phyloP scores from a whole-genome alignment of 2,797 vertebrate species.

The Siniperca undulata region DNA sequence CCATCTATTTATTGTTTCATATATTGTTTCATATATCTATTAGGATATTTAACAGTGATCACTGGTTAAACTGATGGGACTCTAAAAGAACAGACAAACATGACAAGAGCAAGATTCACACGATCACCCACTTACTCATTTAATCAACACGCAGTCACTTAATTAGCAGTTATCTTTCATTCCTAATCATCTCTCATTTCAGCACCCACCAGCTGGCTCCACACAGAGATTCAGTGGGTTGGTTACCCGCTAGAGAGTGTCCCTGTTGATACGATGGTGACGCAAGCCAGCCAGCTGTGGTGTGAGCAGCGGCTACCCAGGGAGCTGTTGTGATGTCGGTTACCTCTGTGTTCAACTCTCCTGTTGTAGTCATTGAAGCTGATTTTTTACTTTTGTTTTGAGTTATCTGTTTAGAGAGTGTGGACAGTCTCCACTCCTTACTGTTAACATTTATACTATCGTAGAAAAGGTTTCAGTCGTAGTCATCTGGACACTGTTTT shows the following conservation, averaged over 20 bases:
- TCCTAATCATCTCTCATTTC: conserved; percentile 65
- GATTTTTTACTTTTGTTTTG: not conserved
- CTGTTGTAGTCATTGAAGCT: not conserved
- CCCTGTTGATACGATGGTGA: conserved; percentile 53
- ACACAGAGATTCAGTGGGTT: conserved; percentile 31
- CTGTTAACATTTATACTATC: not conserved
- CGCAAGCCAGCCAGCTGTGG: conserved; percentile 66
- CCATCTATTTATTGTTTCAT: not conserved
- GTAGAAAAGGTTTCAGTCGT: too few relatives aligned
- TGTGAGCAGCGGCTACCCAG: conserved; percentile 52
- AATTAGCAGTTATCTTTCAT: conserved; percentile 66
- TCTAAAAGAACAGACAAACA: conserved; percentile 30
- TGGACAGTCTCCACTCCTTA: not conserved
- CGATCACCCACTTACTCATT: conserved; percentile 52
- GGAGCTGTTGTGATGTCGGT: conserved; percentile 26
- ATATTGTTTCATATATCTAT: not conserved
- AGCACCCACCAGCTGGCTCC: conserved; percentile 68
- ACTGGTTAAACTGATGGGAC: conserved; percentile 16
- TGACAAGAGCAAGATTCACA: conserved; percentile 42
- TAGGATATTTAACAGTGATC: not conserved
- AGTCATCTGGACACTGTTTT: too few relatives aligned
- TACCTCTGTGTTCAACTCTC: not conserved
- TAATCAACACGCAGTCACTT: conserved; percentile 66
- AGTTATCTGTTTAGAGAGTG: not conserved
- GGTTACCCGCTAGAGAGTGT: conserved; percentile 49